These are phyloP conservation scores for Sinocyclocheilus rhinocerous DNA, from an alignment of 2,113 vertebrate genomes.

Conservation along the genomic window DNA sequence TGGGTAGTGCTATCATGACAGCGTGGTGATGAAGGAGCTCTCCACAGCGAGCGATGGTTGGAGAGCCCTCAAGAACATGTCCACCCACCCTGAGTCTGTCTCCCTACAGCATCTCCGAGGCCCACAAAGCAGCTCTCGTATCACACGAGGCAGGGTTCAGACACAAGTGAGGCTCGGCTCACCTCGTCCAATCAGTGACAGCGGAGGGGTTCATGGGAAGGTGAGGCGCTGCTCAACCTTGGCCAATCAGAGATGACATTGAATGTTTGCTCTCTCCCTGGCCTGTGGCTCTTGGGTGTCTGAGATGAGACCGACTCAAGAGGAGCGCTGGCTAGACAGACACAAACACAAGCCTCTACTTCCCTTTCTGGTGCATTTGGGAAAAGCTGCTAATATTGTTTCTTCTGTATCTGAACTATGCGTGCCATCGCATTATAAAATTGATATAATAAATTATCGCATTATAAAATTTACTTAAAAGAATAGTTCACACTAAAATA, in stretches of 20 bases:
- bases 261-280: slow-evolving; percentile 64
- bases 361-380: slow-evolving; percentile 7
- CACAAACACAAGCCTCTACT: slow-evolving; percentile 11
- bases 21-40: slow-evolving; percentile 55
- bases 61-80: slow-evolving; percentile 12
- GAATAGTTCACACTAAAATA: background rate
- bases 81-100: background rate
- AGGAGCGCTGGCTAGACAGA: slow-evolving; percentile 3
- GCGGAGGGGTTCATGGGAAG: slow-evolving; percentile 47
- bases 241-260: slow-evolving; percentile 65
- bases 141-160: slow-evolving; percentile 54
- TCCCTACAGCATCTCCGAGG: background rate
- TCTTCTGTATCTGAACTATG: background rate
- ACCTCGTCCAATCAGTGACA: slow-evolving; percentile 63
- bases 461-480: no score
- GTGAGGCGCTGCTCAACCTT: slow-evolving; percentile 55
- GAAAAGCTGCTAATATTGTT: background rate
- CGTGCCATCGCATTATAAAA: no score
- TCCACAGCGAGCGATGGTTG: slow-evolving; percentile 18
- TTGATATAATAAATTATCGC: no score
- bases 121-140: background rate
- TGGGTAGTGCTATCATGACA: slow-evolving; percentile 32
- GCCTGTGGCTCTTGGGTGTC: slow-evolving; percentile 27
- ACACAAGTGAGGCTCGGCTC: slow-evolving; percentile 68
- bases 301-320: slow-evolving; percentile 5